Conservation (phyloP, 2,888 invertebrate species). For the Eupithecia centaureata region DNA sequence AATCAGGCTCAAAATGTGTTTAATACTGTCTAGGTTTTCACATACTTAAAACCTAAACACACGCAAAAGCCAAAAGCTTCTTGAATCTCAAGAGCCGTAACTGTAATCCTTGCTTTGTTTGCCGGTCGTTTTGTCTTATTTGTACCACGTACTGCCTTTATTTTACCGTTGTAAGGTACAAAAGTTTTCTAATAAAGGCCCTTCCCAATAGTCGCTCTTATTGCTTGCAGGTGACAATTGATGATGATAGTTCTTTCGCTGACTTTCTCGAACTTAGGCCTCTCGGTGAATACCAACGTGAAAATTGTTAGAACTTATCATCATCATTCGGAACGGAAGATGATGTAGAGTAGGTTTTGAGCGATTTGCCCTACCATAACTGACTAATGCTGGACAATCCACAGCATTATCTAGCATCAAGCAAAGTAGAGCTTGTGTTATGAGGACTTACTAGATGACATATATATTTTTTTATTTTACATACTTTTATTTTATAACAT, state of each 20-base stretch:
- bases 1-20: neutral
- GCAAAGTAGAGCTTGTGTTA: too few relatives aligned
- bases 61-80: neutral
- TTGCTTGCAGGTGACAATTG: conserved; percentile 82
- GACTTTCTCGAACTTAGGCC: conserved; percentile 62
- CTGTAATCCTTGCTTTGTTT: conserved; percentile 49
- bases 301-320: neutral
- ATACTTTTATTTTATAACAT: too few relatives aligned
- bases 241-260: conserved; percentile 77
- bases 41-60: neutral
- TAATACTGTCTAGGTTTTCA: neutral
- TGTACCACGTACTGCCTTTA: conserved; percentile 78
- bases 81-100: conserved; percentile 7
- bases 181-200: conserved; percentile 83
- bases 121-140: conserved; percentile 76
- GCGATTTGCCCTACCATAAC: too few relatives aligned
- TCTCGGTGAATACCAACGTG: conserved; percentile 39
- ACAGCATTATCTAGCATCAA: too few relatives aligned
- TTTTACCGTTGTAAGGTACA: conserved; percentile 67
- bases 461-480: too few relatives aligned
- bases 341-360: neutral
- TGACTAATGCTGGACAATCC: too few relatives aligned
- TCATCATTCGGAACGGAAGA: neutral
- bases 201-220: conserved; percentile 76
- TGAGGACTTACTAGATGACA: too few relatives aligned